Base-by-base conservation (phyloP, 2,888 invertebrate species). In the Hypsopygia costalis region DNA sequence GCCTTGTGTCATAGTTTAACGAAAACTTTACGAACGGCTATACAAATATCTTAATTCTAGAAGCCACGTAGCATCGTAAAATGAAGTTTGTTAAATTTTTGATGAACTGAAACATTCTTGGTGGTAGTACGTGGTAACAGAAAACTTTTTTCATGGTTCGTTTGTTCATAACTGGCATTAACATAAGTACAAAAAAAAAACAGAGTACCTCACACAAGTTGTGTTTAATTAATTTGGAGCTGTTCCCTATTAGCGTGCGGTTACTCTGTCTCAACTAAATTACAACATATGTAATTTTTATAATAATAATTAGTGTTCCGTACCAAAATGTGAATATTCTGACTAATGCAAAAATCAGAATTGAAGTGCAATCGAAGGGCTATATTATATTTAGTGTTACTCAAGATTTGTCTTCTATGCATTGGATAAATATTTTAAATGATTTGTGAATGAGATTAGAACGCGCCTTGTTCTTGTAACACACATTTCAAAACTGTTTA, bases 211-310 rank as follows among this genome's bases (percentile, higher is more conserved):
- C 25, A n/a, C 25, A 25, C 25, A 16, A 16, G 4, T 16, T 25
- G 2, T 25, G 7, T 25, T 25, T 7, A 25, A 6, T 25, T 3
- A 1, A 8, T 4, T 25, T 9, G 29, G 6, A 5, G 25, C 29
- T 9, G 31, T 11, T 11, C 11, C 29, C 10, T 29, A 4, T 28
- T 33, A 33, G 33, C 33, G 33, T 39, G 39, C 32, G 16, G 33
- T 32, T 28, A 33, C 30, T 25, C 25, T 39, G n/a, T 33, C 10
- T 33, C 6, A 27, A 39, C 11, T 38, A 36, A 30, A 31, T 27
- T 28, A n/a, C 25, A 12, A 10, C 16, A 16, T 3, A 16, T 16
- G 4, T 16, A 11, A 11, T 11, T 5, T 8, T 30, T 11, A 31
- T 31, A 31, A 11, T 30, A 10, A n/a, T 16, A 11, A 31, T 12